Evolutionary conservation across 2,888 invertebrate genomes (phyloP).

Genomic region (Anoncus sp.): DNA sequence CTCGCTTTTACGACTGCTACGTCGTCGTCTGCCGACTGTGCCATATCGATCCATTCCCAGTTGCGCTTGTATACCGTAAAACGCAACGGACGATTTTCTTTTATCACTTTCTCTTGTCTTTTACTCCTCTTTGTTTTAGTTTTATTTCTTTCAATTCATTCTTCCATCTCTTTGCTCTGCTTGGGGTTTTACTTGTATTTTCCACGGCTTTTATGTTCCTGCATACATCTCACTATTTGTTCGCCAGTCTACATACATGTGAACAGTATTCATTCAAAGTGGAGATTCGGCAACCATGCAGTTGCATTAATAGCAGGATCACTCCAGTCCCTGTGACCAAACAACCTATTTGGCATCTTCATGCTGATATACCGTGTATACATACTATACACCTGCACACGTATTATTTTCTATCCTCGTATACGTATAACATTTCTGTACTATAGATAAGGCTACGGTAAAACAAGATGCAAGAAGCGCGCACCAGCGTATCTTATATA

Average conservation of each 20-base stretch:
- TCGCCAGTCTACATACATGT: neutral
- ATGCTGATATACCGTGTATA: constrained; percentile 25
- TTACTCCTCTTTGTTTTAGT: neutral
- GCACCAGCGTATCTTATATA: constrained; percentile 41
- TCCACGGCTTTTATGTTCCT: neutral
- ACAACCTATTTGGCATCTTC: constrained; percentile 64
- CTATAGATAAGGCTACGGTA: constrained; percentile 28
- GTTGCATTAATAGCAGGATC: neutral
- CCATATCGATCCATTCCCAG: constrained; percentile 47
- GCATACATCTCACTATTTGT: neutral
- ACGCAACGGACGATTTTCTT: constrained; percentile 29
- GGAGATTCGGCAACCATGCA: neutral
- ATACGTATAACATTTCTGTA: constrained; percentile 31
- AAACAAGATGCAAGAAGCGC: constrained; percentile 14
- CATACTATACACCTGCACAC: constrained; percentile 60
- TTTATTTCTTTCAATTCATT: neutral
- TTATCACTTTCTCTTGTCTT: constrained; percentile 18
- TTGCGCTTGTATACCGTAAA: constrained; percentile 4
- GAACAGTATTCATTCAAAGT: neutral
- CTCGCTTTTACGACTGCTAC: constrained; percentile 56
- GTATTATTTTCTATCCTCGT: constrained; percentile 21
- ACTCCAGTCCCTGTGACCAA: constrained; percentile 37
- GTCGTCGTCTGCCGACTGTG: constrained; percentile 30
- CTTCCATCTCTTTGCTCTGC: neutral
- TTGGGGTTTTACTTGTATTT: constrained; percentile 7